Base-by-base conservation (phyloP, 2,888 invertebrate species). In the Megaustenia siamemsis region DNA sequence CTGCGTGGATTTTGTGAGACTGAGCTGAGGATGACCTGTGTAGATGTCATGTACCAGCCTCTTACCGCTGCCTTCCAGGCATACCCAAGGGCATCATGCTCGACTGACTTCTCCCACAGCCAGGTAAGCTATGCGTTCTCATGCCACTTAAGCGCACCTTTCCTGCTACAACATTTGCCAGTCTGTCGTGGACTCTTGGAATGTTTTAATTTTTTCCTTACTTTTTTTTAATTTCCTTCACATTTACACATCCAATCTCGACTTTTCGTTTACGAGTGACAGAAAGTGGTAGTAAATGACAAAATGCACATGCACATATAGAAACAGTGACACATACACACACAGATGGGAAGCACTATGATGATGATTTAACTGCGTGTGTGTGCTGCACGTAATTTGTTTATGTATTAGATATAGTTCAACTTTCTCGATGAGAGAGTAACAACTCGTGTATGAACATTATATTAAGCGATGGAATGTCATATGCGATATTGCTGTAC, bases 1-100 rank as follows among this genome's bases (percentile, higher is more conserved):
- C 60, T 6, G 49, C 5, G 15, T 68, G 69, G 80, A 66, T 66
- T 78, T 78, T 32, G 66, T 28, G 43, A 43, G 66, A 66, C 32
- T 63, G 6, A 8, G 28, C 28, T 12, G 76, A 76, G 76, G 76
- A 82, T 82, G 82, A 82, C 75, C 76, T 82, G 82, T 43, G 63
- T 76, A 66, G 82, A 82, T 76, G 82, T 82, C 71, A 82, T 82
- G 82, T 82, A 66, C 38, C 75, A 82, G 76, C 75, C 82, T 28
- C 63, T 75, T 49, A 56, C 76, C 63, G 28, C 82, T 8, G 76
- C 75, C 76, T 82, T 82, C 82, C 82, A 75, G 66, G 82, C 76
- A 60, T 82, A 82, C 82, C 82, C 82, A 45, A 60, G 82, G 35
- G 49, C 82, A 63, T 28, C 82, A 38, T 82, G 76, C 82, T 75